phyloP scores from a whole-genome alignment of 2,113 vertebrate species.

The Nerophis ophidion region DNA sequence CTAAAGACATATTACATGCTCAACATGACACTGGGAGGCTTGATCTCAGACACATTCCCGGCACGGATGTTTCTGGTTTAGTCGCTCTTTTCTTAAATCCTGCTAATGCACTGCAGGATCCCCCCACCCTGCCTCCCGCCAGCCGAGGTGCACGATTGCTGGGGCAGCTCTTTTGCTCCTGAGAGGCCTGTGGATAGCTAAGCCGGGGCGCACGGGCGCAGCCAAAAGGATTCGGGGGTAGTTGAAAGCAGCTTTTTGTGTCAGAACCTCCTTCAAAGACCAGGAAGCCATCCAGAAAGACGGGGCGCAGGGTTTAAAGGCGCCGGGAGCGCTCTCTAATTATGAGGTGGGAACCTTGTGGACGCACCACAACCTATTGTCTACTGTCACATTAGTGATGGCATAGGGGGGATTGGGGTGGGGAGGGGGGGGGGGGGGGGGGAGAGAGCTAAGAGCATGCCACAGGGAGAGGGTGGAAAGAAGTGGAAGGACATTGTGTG shows the following conservation, averaged over 20 bases:
- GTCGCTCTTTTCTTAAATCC: constrained; percentile 20
- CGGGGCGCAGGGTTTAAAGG: constrained; percentile 57
- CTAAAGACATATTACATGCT: background rate
- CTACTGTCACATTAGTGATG: constrained; percentile 43
- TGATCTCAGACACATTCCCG: constrained; percentile 17
- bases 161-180: constrained; percentile 35
- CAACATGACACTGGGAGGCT: constrained; percentile 18
- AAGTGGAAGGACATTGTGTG: constrained; percentile 29
- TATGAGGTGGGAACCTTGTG: constrained; percentile 58
- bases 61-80: background rate
- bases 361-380: constrained; percentile 56
- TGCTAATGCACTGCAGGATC: constrained; percentile 16
- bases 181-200: constrained; percentile 45
- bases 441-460: background rate
- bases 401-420: constrained; percentile 23
- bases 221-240: constrained; percentile 52
- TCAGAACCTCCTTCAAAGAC: constrained; percentile 63
- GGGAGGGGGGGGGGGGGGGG: constrained; percentile 5
- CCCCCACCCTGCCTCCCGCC: constrained; percentile 13
- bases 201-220: constrained; percentile 37
- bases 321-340: constrained; percentile 53
- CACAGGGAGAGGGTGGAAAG: constrained; percentile 14
- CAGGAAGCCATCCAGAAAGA: constrained; percentile 44
- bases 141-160: constrained; percentile 25
- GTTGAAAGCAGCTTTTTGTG: constrained; percentile 56